These are phyloP conservation scores for Anguilla japonica DNA, from an alignment of 2,113 vertebrate genomes.

Conservation along the genomic window DNA sequence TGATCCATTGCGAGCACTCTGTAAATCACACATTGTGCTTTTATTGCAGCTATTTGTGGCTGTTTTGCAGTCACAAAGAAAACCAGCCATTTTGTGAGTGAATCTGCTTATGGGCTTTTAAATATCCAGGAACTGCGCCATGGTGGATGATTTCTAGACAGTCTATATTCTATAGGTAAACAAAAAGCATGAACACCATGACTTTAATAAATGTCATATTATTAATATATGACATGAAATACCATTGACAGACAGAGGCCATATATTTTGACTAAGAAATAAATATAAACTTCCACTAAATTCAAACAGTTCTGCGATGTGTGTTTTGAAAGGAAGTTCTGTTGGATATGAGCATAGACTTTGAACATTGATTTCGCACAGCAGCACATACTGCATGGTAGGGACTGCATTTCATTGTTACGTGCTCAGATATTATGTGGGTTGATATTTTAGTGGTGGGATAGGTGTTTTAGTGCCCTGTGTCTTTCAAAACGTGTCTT, in stretches of 20 bases:
- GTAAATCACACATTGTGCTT: neutral
- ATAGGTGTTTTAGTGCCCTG: too few relatives aligned
- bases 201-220: neutral
- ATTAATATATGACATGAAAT: neutral
- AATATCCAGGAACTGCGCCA: neutral
- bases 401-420: neutral
- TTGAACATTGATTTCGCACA: neutral
- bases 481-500: too few relatives aligned
- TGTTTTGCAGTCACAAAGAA: neutral
- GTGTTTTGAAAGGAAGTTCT: neutral
- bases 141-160: conserved; percentile 12
- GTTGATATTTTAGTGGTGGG: neutral
- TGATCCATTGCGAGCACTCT: neutral
- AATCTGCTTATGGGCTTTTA: neutral
- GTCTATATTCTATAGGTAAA: conserved; percentile 22
- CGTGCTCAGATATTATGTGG: neutral
- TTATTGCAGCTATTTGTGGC: neutral
- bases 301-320: neutral
- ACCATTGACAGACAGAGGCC: neutral
- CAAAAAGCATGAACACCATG: neutral
- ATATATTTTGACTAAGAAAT: conserved; percentile 10
- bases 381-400: neutral
- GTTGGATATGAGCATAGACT: neutral
- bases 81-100: neutral
- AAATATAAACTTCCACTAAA: neutral